Percentiles rank a stretch among this genome's conserved stretches.
These are phyloP conservation scores for Drosophila macrospina DNA, from an alignment of 2,888 invertebrate species.

Conservation along the genomic window DNA sequence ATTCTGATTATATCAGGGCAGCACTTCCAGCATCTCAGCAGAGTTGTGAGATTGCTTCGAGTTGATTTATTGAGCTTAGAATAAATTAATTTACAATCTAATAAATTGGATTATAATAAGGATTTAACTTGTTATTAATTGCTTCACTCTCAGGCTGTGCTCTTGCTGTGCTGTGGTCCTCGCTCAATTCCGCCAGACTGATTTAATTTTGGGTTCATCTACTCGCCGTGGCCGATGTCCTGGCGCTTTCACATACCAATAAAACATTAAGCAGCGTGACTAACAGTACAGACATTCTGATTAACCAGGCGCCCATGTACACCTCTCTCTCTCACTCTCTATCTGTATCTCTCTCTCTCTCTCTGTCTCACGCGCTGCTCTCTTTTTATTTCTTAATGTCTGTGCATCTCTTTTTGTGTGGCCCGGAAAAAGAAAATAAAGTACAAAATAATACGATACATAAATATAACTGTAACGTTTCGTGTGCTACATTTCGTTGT, in stretches of 20 bases:
- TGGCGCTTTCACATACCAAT: conserved; percentile 17
- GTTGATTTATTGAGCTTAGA: conserved; percentile 8
- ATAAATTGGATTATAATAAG: conserved; percentile 13
- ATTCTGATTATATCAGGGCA: no score
- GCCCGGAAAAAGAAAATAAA: conserved; percentile 38
- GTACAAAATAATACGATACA: conserved; percentile 60
- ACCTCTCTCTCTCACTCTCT: not conserved
- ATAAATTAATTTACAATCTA: conserved; percentile 1
- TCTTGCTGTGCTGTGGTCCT: not conserved
- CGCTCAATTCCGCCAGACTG: conserved; percentile 15
- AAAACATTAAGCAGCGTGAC: conserved; percentile 44
- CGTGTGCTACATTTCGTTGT: conserved; percentile 51
- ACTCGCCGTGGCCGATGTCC: not conserved
- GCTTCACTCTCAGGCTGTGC: not conserved
- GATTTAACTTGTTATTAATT: conserved; percentile 14
- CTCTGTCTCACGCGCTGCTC: not conserved
- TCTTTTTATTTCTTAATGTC: not conserved
- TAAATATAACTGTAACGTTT: conserved; percentile 69
- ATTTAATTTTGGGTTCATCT: conserved; percentile 3
- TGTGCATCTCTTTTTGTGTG: conserved; percentile 25
- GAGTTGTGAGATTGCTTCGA: not conserved
- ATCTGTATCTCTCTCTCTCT: not conserved
- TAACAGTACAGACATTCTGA: conserved; percentile 50
- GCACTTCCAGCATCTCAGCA: no score
- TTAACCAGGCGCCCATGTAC: conserved; percentile 31